phyloP scores from a whole-genome alignment of 2,797 vertebrate species.

The Sciaenops ocellatus region DNA sequence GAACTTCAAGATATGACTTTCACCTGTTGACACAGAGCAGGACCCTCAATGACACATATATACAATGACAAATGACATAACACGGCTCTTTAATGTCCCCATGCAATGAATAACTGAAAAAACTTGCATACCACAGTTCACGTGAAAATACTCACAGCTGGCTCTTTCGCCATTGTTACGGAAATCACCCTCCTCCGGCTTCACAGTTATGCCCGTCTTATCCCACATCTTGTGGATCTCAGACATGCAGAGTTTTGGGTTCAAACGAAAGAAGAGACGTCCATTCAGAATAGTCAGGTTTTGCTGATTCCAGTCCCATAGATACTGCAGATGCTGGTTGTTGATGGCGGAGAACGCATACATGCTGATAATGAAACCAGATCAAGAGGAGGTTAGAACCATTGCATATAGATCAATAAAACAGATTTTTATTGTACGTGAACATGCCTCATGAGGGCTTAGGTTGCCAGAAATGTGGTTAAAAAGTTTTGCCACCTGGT shows the following conservation, averaged over 20 bases:
- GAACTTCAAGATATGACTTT: constrained; percentile 93
- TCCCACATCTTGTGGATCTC: constrained; percentile 97
- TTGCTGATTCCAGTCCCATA: constrained; percentile 98
- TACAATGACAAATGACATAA: background rate
- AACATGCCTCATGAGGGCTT: background rate
- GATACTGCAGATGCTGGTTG: constrained; percentile 95
- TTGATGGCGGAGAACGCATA: constrained; percentile 96
- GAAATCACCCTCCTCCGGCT: constrained; percentile 91
- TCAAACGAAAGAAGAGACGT: constrained; percentile 95
- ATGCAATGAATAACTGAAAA: background rate
- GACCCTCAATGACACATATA: constrained; percentile 24
- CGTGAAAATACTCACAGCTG: constrained; percentile 91
- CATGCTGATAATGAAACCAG: constrained; percentile 80
- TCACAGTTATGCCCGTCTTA: constrained; percentile 88
- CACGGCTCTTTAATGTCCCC: background rate
- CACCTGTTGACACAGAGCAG: constrained; percentile 85
- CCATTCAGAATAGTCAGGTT: constrained; percentile 94
- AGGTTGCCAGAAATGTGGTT: constrained; percentile 12
- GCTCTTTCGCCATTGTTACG: constrained; percentile 96
- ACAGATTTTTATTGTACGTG: rapidly evolving
- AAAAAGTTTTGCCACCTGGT: constrained; percentile 51
- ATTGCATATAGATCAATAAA: background rate
- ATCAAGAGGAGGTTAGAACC: constrained; percentile 34
- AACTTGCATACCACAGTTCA: background rate
- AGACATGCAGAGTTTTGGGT: constrained; percentile 95